Evolutionary conservation across 2,797 vertebrate genomes (phyloP).

Genomic region (Apogon hyalosoma): DNA sequence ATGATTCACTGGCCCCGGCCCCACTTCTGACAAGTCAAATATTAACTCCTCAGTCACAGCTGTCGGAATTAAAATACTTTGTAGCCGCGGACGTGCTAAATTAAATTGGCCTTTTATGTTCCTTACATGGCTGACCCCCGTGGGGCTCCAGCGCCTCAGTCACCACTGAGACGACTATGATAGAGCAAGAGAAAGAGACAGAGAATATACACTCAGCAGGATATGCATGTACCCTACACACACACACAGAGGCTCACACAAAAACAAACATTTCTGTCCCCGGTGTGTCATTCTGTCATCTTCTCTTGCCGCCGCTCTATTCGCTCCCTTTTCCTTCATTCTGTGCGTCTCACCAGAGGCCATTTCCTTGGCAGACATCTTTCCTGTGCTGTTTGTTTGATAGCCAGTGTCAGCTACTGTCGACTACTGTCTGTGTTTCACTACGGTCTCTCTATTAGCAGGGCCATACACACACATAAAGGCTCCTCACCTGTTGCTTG

Average conservation of each 20-base stretch:
- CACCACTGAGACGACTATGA: constrained; percentile 67
- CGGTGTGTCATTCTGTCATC: constrained; percentile 73
- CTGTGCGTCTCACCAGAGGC: constrained; percentile 63
- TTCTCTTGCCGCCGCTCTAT: constrained; percentile 59
- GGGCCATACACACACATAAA: constrained; percentile 57
- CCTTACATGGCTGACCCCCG: constrained; percentile 99
- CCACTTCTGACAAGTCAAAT: constrained; percentile 99
- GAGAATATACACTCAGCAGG: constrained; percentile 13
- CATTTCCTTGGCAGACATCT: constrained; percentile 69
- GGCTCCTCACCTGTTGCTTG: constrained; percentile 77
- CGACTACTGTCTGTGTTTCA: constrained; percentile 53
- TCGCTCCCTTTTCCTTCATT: constrained; percentile 55
- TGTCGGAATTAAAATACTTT: constrained; percentile 99
- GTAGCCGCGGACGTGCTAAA: constrained; percentile 98
- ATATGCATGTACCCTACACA: constrained; percentile 14
- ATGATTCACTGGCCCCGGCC: constrained; percentile 99
- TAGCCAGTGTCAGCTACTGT: constrained; percentile 68
- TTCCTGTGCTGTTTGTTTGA: constrained; percentile 64
- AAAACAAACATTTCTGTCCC: constrained; percentile 61
- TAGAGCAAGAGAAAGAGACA: constrained; percentile 63
- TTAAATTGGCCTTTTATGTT: constrained; percentile 99
- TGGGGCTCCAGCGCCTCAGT: constrained; percentile 91
- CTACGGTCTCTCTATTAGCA: constrained; percentile 52
- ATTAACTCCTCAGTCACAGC: constrained; percentile 99
- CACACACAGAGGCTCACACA: constrained; percentile 15